Percentiles rank a stretch among this genome's conserved stretches.
These are phyloP conservation scores for Montipora capricornis DNA, from an alignment of 64 coral and sea anemone genomes.

Conservation along the genomic window DNA sequence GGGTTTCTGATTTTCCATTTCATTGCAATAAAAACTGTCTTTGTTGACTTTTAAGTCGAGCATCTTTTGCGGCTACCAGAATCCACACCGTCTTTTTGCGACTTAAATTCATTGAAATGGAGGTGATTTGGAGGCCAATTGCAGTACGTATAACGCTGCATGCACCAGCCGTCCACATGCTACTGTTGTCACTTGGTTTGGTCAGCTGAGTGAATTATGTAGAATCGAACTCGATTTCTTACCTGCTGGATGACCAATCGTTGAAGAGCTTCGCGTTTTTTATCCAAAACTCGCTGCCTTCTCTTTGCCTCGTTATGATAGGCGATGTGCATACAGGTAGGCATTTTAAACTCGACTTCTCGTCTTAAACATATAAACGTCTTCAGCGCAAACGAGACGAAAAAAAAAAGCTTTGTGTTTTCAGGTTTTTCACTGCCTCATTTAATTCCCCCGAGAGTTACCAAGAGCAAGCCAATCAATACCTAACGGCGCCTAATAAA, in stretches of 20 bases:
- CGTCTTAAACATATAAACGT: not conserved
- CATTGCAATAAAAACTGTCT: too few relatives aligned
- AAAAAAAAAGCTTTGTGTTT: not conserved
- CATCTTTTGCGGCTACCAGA: too few relatives aligned
- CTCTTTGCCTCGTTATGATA: conserved; percentile 79
- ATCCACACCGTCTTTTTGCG: too few relatives aligned
- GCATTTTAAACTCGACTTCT: conserved; percentile 8
- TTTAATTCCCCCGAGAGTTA: not conserved
- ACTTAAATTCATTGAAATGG: too few relatives aligned
- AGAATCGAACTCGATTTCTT: conserved; percentile 3
- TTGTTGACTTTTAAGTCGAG: too few relatives aligned
- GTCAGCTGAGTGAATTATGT: not conserved
- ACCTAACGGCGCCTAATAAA: not conserved
- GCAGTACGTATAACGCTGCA: too few relatives aligned
- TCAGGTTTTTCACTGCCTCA: not conserved
- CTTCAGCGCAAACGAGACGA: not conserved
- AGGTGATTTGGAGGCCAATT: too few relatives aligned
- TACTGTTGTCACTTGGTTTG: too few relatives aligned
- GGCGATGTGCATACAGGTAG: conserved; percentile 15
- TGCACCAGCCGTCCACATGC: too few relatives aligned
- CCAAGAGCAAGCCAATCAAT: not conserved
- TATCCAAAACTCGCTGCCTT: conserved; percentile 69
- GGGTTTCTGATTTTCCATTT: too few relatives aligned
- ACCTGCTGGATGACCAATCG: conserved; percentile 23
- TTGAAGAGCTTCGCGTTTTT: conserved; percentile 52